Base-by-base conservation (phyloP, 64 coral and sea anemone species). In the Catalaphyllia jardinei region DNA sequence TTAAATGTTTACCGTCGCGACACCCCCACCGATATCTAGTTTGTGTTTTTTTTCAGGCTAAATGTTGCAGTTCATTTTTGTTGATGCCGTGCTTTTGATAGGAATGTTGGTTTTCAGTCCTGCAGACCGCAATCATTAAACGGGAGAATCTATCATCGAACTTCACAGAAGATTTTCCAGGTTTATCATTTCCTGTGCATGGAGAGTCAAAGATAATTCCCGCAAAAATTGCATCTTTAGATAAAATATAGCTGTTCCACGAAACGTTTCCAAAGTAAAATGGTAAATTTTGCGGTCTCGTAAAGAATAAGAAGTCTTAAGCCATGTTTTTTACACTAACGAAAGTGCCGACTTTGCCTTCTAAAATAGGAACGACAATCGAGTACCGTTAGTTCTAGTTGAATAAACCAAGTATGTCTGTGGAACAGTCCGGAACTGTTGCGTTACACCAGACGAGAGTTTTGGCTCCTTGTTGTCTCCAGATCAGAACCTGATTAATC, bases 381-480 rank as follows among this genome's bases (percentile, higher is more conserved):
- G 54, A 15, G 15, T 12, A 57, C 15, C 54, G 15, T 57, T 57
- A 57, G 42, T 46, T 46, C 6, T 46, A 8, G 42, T 46, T 46
- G 42, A 46, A 46, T 46, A n/a, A 69, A 1, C 65, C 65, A 25
- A 85, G 27, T 49, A 83, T n/a, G 39, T 27, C 50, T 0, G 18
- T 18, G 22, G 62, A 28, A 71, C 42, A 69, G 22, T 24, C n/a
- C 22, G 33, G 38, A 20, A 71, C 63, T 39, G 42, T 14, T 85
- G 22, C 24, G 24, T 46, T 67, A 22, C 39, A 31, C 16, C 35
- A 71, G 62, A 71, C 22, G 35, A 71, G 62, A 28, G 50, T 71
- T 85, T 71, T 71, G 81, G 81, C 81, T 85, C 81, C 81, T 52
- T 85, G 62, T 85, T 85, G 81, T 85, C 81, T 85, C 81, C 18